These are phyloP conservation scores for Rhinogobius similis DNA, from an alignment of 2,113 vertebrate genomes.

Conservation along the genomic window DNA sequence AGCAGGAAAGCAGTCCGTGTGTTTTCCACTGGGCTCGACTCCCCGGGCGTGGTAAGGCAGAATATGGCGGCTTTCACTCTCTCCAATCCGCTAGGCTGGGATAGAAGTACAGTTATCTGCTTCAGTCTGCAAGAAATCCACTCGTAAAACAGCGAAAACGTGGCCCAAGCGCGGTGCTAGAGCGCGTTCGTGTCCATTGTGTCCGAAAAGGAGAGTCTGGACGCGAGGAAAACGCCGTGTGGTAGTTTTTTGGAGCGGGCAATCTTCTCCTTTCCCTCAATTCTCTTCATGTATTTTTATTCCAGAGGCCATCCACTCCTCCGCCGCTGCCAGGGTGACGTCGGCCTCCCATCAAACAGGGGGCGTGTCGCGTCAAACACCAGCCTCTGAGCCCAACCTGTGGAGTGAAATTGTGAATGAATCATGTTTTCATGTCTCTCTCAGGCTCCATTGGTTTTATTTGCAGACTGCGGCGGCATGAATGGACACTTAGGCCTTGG, in stretches of 20 bases:
- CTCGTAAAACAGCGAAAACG: constrained; percentile 17
- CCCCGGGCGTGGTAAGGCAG: constrained; percentile 79
- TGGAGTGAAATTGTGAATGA: constrained; percentile 38
- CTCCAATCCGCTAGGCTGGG: constrained; percentile 70
- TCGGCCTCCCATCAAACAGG: constrained; percentile 58
- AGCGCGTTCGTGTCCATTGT: constrained; percentile 16
- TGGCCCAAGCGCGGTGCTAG: not conserved
- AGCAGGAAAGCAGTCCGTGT: constrained; percentile 37
- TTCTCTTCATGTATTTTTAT: constrained; percentile 73
- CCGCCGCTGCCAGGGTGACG: constrained; percentile 69
- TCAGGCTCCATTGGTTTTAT: not conserved
- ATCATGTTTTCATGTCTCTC: not conserved
- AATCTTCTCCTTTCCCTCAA: constrained; percentile 62
- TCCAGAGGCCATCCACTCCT: constrained; percentile 72
- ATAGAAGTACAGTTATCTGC: constrained; percentile 64
- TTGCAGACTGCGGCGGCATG: not conserved
- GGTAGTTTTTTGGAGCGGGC: constrained; percentile 12
- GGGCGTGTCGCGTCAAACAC: constrained; percentile 63
- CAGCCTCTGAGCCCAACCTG: constrained; percentile 43
- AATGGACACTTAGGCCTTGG: not conserved
- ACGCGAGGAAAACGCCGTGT: not conserved
- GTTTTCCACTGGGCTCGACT: constrained; percentile 64
- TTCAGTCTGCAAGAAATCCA: constrained; percentile 41
- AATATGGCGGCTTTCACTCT: constrained; percentile 79
- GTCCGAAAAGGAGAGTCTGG: not conserved